Base-by-base conservation (phyloP, 2,888 invertebrate genomes). In the Tanypteryx hageni region DNA sequence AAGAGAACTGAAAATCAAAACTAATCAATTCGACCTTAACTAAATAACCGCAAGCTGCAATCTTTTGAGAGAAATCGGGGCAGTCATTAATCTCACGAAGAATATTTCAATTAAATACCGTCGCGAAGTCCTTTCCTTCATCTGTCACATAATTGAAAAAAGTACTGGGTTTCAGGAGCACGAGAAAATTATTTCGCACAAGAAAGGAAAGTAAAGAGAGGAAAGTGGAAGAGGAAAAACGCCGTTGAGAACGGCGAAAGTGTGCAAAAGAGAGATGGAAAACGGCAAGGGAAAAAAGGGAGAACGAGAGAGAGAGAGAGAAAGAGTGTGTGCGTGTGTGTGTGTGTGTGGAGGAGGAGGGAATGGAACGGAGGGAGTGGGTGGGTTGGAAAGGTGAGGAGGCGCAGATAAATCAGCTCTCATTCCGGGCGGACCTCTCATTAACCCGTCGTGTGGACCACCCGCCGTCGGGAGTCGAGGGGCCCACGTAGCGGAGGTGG, bases 371-470 rank as follows among this genome's bases (percentile, higher is more conserved):
- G 86, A 89, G 64, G 27, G 44, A 27, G 64, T 89, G 27, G 61
- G 61, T 18, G 61, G 31, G 27, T 16, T 57, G 31, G 22, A 59
- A 22, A 58, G 31, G 86, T 59, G 86, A 86, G 44, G 56, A 89
- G 64, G 68, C 31, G 27, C 44, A 64, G 68, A 89, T 64, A 61
- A 61, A 86, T 86, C 61, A 86, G 27, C 86, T 9, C 61, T 59
- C n/a, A 31, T 89, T 89, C 86, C 89, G 64, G 18, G 64, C 64
- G 56, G 89, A 68, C 44, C 89, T 68, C 68, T 58, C 89, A 89
- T 89, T 89, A 89, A 86, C 86, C 59, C 68, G 64, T 56, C 61
- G 27, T 64, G 44, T 18, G 64, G 89, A 31, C 89, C 83, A 83
- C 44, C 89, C 27, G 89, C 68, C 64, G 44, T 64, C 44, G 89